Base-by-base conservation (phyloP, 2,113 vertebrate species). In the Hemiscyllium ocellatum region DNA sequence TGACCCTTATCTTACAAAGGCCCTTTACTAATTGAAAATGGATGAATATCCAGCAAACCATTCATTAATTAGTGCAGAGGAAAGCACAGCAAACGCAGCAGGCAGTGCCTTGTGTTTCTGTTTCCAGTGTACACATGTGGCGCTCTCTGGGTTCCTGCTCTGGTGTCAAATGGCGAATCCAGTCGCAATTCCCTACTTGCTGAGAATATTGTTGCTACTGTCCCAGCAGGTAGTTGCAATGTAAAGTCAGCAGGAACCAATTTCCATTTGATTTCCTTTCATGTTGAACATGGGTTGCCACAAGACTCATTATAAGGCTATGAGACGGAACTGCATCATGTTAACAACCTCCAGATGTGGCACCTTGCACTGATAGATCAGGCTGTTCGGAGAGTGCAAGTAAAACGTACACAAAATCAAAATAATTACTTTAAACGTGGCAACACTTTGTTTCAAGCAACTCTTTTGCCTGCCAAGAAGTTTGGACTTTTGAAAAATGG, bases 221-320 rank as follows among this genome's bases (percentile, higher is more conserved):
- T 93, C 89, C 19, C 56, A 66, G 89, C 22, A 17, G 89, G 89
- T 65, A 37, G 61, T 37, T n/a, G 33, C 33, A 93, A n/a, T 93
- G 61, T 93, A 93, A 93, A 66, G 61, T n/a, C 87, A 90, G 52
- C 87, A 90, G 33, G 52, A 61, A 90, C 56, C 89, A 93, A 93
- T 93, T 93, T 80, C 76, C 33, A 37, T 80, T 2, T 80, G 76
- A 80, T 80, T 80, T 22, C 61, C 89, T 93, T 93, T 93, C 61
- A 93, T 93, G 89, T 93, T 93, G 13, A 66, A 93, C 89, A 93
- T 37, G 69, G 94, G 26, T 50, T 72, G 50, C 68, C 94, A 72
- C 66, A 29, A 13, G 29, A 95, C 37, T 95, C 66, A 95, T 52
- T 95, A 72, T 50, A 50, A 17, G 42, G 26, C 87, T 90, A 15